Base-by-base conservation (phyloP, 2,888 invertebrate species). In the Ophion ellenae region DNA sequence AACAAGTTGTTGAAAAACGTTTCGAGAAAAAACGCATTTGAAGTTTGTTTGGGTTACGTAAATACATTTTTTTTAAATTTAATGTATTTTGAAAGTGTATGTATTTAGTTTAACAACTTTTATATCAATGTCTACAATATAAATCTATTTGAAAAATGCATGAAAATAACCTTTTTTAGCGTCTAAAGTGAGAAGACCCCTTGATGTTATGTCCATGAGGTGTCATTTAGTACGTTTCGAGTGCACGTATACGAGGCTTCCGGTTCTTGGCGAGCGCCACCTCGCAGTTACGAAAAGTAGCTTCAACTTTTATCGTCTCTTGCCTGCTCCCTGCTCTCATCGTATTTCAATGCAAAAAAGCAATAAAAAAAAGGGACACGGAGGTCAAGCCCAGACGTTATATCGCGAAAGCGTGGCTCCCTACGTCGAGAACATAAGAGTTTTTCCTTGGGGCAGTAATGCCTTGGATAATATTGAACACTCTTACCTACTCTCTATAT, bases 391-490 rank as follows among this genome's bases (percentile, higher is more conserved):
- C 53, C 45, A 47, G 40, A 20, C 14, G 47, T 45, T 71, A 71
- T 9, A 70, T 40, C 59, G 57, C 14, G 2, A 66, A 71, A 67
- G 70, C 64, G 57, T 64, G 66, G 76, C 36, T 53, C 69, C 45
- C 69, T 36, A 53, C 36, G 40, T 32, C 45, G 17, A 78, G 53
- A 67, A 61, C 17, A 36, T 36, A 57, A 57, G 36, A 59, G 57
- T 20, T 40, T 74, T 59, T 75, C 57, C 45, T 79, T n/a, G 59
- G 59, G 32, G 74, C 45, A 71, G 78, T 80, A 71, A 76, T 64
- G 73, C 76, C 69, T 70, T 66, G 76, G 32, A 81, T 73, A 47
- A 66, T 81, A 76, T 76, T 63, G 73, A 74, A 61, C 59, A 69
- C 61, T 76, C 53, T 32, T 10, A 63, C 24, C n/a, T 17, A 11